Conservation (phyloP, 1,140 invertebrate species). For the Heliconius hermathena region DNA sequence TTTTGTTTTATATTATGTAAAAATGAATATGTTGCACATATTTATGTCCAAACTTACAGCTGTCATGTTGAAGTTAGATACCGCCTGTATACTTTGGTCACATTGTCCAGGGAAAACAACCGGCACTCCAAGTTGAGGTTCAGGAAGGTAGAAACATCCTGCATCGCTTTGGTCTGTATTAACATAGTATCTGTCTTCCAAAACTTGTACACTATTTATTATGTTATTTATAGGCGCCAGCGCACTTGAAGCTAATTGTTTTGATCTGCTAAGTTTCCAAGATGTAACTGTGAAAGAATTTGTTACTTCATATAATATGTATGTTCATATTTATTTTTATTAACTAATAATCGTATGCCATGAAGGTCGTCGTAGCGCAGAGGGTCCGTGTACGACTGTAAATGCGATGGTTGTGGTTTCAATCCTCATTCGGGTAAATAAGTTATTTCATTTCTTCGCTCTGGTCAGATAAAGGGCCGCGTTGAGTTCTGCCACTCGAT, state of each 20-base stretch:
- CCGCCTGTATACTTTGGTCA: conserved; percentile 49
- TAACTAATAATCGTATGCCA: neutral
- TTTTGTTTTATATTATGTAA: no score
- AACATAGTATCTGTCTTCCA: conserved; percentile 56
- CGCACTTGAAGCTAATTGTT: conserved; percentile 41
- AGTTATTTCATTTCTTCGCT: no score
- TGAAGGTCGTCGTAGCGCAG: no score
- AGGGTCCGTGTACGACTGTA: no score
- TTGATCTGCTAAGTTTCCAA: conserved; percentile 35
- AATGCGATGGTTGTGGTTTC: no score
- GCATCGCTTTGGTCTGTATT: conserved; percentile 47
- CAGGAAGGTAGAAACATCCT: conserved; percentile 68
- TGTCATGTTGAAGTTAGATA: conserved; percentile 54
- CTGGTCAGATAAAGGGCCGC: no score
- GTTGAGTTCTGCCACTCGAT: no score
- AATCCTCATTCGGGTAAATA: no score
- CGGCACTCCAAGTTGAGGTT: conserved; percentile 50
- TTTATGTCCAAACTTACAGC: conserved; percentile 40
- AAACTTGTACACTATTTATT: conserved; percentile 46
- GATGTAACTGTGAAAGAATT: conserved; percentile 23
- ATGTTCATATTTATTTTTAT: neutral
- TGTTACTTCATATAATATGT: neutral
- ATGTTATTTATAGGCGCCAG: conserved; percentile 46
- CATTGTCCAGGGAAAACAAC: conserved; percentile 68
- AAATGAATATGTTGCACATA: no score